phyloP scores from a whole-genome alignment of 2,888 invertebrate genomes.

The Nycteola revayana region DNA sequence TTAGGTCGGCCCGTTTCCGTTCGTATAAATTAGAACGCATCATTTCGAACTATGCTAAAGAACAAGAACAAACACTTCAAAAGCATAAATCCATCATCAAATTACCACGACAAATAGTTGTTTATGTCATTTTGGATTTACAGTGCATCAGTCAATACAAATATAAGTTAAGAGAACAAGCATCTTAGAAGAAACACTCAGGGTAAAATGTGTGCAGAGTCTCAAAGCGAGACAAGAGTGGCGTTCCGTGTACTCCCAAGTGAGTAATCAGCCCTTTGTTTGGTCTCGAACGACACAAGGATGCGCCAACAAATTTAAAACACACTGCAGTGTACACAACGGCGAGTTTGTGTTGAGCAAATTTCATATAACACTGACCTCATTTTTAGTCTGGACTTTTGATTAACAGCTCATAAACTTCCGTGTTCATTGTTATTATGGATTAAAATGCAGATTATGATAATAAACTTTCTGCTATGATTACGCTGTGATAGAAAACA shows the following conservation, averaged over 20 bases:
- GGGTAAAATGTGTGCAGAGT: constrained; percentile 28
- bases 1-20: constrained; percentile 17
- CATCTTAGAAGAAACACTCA: constrained; percentile 14
- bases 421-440: constrained; percentile 29
- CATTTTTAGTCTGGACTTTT: constrained; percentile 35
- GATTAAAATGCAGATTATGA: constrained; percentile 10
- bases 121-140: constrained; percentile 9
- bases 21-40: constrained; percentile 8
- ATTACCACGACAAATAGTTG: constrained; percentile 16
- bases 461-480: too few species aligned
- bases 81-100: constrained; percentile 22
- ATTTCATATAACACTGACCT: constrained; percentile 45
- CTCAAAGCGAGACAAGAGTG: constrained; percentile 56
- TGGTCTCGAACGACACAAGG: constrained; percentile 40
- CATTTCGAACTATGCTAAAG: constrained; percentile 11
- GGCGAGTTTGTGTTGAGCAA: constrained; percentile 37
- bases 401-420: constrained; percentile 34
- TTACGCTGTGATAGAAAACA: too few species aligned
- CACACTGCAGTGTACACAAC: constrained; percentile 39
- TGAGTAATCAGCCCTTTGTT: constrained; percentile 54
- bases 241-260: constrained; percentile 53
- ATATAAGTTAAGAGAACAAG: constrained; percentile 16
- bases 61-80: constrained; percentile 13
- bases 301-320: constrained; percentile 45
- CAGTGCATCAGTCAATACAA: constrained; percentile 5